Base-by-base conservation (phyloP, 2,888 invertebrate genomes). In the Epirrhoe tristata region DNA sequence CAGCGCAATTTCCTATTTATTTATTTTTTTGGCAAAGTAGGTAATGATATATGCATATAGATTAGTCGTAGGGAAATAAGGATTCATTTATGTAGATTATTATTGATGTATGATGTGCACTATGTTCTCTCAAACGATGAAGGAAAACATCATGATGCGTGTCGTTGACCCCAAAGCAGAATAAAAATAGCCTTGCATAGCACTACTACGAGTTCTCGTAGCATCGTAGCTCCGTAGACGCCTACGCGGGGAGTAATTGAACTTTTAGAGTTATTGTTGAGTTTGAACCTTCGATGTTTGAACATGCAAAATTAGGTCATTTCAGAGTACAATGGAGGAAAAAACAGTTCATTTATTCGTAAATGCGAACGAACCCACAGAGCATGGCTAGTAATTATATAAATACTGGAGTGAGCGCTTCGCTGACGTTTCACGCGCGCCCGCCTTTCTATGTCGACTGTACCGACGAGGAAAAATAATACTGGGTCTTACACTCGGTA, bases 361-460 rank as follows among this genome's bases (percentile, higher is more conserved):
- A 8, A 36, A 36, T 10, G 39, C 39, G 12, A 43, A 12, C 5
- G 12, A 43, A 43, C 39, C 39, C 39, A 5, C 4, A 12, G 39
- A 43, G 12, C 12, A 12, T 43, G 39, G 39, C 34, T 14, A 17
- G 10, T 51, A 51, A 17, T 51, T 17, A 51, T 51, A 24, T 62
- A 62, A 61, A 50, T 36, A 55, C 32, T 34, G 24, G 48, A 53
- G 34, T 31, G 36, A 34, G 12, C 16, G 36, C 46, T 16, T 7
- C 17, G 36, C 48, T 36, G 50, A n/a, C 39, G 56, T 6, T 61
- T 66, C 50, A 61, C 61, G 58, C 52, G 17, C 56, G 57, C 36
- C 1, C 39, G 61, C 57, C 36, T 61, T 66, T 66, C 57, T 66
- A 58, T 66, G 66, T 53, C 61, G 52, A 16, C 48, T 52, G 60